Base-by-base conservation (phyloP, 2,888 invertebrate species). In the Fabriciana adippe region DNA sequence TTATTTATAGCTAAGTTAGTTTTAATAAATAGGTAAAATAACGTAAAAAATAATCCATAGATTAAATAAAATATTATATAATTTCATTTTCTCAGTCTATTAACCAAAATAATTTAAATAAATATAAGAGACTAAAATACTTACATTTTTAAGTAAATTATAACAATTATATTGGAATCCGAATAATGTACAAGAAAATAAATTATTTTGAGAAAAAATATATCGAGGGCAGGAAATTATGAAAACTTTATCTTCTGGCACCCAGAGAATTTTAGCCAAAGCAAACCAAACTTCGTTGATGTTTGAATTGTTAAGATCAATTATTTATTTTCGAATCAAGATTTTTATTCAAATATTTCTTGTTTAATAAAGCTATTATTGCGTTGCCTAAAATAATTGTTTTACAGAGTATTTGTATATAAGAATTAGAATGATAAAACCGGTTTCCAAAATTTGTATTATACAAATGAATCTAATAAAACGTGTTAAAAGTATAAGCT, bases 261-360 rank as follows among this genome's bases (percentile, higher is more conserved):
- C 31, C 59, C 16, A n/a, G 31, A 6, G 11, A 48, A 48, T 47
- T 59, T 59, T 48, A 48, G 16, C 48, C n/a, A 26, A 47, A 48
- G 26, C 48, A 59, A 48, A 26, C 15, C 18, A n/a, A 59, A 59
- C 48, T 59, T 59, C 26, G 59, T 15, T 48, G n/a, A 31, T 48
- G 26, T 59, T 59, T 59, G 31, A 48, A 59, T 59, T 26, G 26
- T 26, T 26, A 31, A 59, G 48, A 47, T 26, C n/a, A 48, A 59
- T 59, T 59, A 59, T 59, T 59, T 57, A 15, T 26, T 47, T 47
- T 47, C 11, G 11, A 47, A 47, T 57, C 26, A 47, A 57, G 8
- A 26, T 57, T 26, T 57, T 21, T 15, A 4, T 57, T 15, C 47
- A 14, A 41, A 45, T 59, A 48, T 48, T 59, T 48, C n/a, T 26